Conservation (phyloP, 1,140 invertebrate genomes). For the Aphis gossypii region DNA sequence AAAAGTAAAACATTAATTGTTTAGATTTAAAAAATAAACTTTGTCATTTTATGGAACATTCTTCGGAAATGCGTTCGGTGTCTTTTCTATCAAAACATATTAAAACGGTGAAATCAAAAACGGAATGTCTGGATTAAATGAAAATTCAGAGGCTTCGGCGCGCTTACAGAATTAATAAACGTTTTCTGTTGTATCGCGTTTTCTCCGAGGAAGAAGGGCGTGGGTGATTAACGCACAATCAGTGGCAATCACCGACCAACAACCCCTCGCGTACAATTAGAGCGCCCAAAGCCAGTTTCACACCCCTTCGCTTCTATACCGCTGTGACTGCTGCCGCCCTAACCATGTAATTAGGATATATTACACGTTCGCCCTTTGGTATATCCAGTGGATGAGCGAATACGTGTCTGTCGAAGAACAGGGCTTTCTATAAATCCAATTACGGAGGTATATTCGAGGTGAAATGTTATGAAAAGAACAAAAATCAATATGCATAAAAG, state of each 20-base stretch:
- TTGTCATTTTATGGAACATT: background rate
- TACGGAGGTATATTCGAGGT: background rate
- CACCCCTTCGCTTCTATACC: constrained; percentile 26
- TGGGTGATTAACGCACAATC: constrained; percentile 57
- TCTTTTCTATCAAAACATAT: background rate
- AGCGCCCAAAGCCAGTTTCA: constrained; percentile 53
- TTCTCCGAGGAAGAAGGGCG: constrained; percentile 33
- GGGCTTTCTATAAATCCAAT: constrained; percentile 19
- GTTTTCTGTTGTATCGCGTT: constrained; percentile 43
- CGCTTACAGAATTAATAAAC: constrained; percentile 55
- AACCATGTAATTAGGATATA: constrained; percentile 55
- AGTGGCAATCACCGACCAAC: constrained; percentile 56
- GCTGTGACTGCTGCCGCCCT: background rate
- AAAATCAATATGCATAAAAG: constrained; percentile 12
- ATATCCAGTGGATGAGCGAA: constrained; percentile 19
- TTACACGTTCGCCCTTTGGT: constrained; percentile 47
- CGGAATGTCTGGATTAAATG: constrained; percentile 40
- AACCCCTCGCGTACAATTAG: constrained; percentile 57
- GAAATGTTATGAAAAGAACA: constrained; percentile 30
- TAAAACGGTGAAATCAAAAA: background rate
- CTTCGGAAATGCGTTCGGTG: background rate
- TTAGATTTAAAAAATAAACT: background rate
- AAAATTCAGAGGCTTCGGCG: background rate
- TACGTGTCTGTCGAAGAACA: constrained; percentile 28
- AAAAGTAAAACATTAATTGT: background rate